Evolutionary conservation across 2,888 invertebrate species (phyloP), one percentile per base, ranked within the genome.

Genomic region (Drosophila paracracens): DNA sequence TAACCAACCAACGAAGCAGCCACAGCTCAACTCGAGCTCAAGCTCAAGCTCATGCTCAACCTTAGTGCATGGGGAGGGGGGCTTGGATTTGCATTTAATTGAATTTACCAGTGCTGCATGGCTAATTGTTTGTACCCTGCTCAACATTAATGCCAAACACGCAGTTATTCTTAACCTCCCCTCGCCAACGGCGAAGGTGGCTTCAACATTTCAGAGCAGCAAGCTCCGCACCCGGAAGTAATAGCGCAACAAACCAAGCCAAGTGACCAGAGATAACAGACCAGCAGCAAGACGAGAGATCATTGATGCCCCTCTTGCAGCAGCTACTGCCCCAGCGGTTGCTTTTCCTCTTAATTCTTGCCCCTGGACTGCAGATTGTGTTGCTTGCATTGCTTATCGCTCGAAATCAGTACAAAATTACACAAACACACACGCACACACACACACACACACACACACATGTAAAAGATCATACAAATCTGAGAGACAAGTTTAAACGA

Each of bases 91-190:
- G 76, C 88, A 83, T 87, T 73, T 81, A 76, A 88, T 86, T 80
- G 86, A 81, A 86, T 63, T 64, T 73, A 70, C 83, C 87, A 86
- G 81, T 71, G 83, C 66, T 83, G 83, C 81, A 81, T 80, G 77
- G 58, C 63, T 73, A 81, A 76, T 80, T 35, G 46, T 21, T 11
- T 6, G 33, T 13, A 16, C 10, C 57, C 63, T 57, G 16, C 61
- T 27, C 38, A 43, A 27, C 35, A 61, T 58, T 46, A 27, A 71
- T 81, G 62, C 69, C 68, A 68, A 64, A 33, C 80, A 79, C 60
- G 81, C 70, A 29, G 29, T 16, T 40, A 46, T 40, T 33, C 67
- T 46, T 46, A 50, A 50, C 18, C 48, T 59, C 48, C 27, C 11
- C 48, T 25, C 48, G 18, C 33, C 33, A 13, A 51, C 38, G 36